Percentiles rank a stretch among this genome's conserved stretches.
Evolutionary conservation across 2,797 vertebrate genomes (phyloP).

Genomic region (Yasuhikotakia modesta): DNA sequence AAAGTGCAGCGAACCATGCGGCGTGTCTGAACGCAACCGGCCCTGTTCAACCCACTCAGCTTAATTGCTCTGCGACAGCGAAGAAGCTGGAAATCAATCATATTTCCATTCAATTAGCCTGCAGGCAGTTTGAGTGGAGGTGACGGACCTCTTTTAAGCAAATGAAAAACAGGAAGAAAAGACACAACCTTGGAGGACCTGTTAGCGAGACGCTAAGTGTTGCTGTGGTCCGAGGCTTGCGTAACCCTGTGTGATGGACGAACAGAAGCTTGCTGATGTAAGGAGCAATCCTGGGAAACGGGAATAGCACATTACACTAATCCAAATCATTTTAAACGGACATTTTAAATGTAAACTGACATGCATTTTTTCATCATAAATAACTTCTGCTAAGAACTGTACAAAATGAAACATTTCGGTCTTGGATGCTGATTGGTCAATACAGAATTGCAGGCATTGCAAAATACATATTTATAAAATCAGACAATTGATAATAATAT

Average conservation of each 20-base stretch:
- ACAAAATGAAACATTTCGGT: too few species aligned
- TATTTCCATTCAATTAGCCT: slow-evolving; percentile 64
- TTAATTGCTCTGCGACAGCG: slow-evolving; percentile 52
- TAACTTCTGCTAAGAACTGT: too few species aligned
- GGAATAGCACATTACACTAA: not conserved
- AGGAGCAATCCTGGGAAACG: slow-evolving; percentile 18
- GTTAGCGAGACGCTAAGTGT: slow-evolving; percentile 26
- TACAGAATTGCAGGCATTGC: too few species aligned
- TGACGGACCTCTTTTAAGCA: slow-evolving; percentile 62
- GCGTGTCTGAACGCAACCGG: slow-evolving; percentile 26
- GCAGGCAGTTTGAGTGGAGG: slow-evolving; percentile 46
- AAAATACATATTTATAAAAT: too few species aligned
- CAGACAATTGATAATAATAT: too few species aligned
- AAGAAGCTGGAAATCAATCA: slow-evolving; percentile 61
- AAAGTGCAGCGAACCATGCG: slow-evolving; percentile 23
- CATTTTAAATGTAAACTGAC: slow-evolving; percentile 11
- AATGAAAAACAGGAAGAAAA: slow-evolving; percentile 59
- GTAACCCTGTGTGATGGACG: slow-evolving; percentile 25
- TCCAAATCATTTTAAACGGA: not conserved
- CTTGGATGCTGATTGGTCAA: too few species aligned
- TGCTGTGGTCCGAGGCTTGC: slow-evolving; percentile 31
- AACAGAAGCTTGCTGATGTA: slow-evolving; percentile 21
- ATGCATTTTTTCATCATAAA: too few species aligned
- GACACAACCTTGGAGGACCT: slow-evolving; percentile 53
- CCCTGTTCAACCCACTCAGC: slow-evolving; percentile 53